Evolutionary conservation across 64 coral and sea anemone genomes (phyloP).

Genomic region (Anthopleura sola): DNA sequence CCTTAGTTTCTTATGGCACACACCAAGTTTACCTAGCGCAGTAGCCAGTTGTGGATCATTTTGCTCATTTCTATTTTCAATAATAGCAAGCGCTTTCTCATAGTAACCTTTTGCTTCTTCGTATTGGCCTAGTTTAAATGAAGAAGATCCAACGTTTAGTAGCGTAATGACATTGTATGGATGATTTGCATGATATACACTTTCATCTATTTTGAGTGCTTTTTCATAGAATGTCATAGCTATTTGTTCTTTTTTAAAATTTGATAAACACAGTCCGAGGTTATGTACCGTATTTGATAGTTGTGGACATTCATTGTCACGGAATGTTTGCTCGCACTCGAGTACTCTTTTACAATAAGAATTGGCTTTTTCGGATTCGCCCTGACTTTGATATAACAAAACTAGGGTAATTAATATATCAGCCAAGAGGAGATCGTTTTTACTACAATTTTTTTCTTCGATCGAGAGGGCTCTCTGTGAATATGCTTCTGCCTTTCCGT

Average conservation of each 20-base stretch:
- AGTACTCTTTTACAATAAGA: constrained; percentile 19
- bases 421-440: background rate
- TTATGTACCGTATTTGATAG: too few relatives aligned
- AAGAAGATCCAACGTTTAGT: background rate
- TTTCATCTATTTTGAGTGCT: background rate
- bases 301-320: too few relatives aligned
- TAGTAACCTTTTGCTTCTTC: background rate
- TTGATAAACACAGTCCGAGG: too few relatives aligned
- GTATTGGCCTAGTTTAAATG: background rate
- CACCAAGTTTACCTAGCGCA: too few relatives aligned
- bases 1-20: too few relatives aligned
- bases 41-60: background rate
- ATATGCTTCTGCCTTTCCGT: background rate
- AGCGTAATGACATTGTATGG: too few relatives aligned
- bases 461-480: background rate
- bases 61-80: background rate
- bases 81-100: background rate
- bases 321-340: background rate
- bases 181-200: background rate
- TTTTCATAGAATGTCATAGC: too few relatives aligned
- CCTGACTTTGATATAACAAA: background rate
- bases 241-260: too few relatives aligned
- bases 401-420: background rate
- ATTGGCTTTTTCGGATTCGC: constrained; percentile 6
- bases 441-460: background rate